Conservation (phyloP, 2,797 vertebrate genomes). For the Gambusia yucatana region DNA sequence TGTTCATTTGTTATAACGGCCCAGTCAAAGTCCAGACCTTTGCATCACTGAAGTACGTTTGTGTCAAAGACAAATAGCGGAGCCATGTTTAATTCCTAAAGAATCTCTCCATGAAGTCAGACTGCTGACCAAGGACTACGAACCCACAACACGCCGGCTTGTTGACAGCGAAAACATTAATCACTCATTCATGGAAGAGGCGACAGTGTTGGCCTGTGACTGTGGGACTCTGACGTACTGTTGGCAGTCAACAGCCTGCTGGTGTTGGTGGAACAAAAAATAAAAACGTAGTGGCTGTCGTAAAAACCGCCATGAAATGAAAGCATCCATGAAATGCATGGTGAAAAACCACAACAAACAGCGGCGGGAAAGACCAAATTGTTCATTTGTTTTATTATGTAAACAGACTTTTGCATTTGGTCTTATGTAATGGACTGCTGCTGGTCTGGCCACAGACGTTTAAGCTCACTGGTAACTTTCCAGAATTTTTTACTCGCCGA, state of each 20-base stretch:
- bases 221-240: slow-evolving; percentile 18
- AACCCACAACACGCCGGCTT: not conserved
- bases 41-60: not conserved
- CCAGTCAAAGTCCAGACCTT: not conserved
- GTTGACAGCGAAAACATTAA: slow-evolving; percentile 28
- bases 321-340: not conserved
- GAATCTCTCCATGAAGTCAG: not conserved
- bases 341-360: slow-evolving; percentile 1
- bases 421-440: not conserved
- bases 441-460: not conserved
- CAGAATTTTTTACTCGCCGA: not conserved
- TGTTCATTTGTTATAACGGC: not conserved
- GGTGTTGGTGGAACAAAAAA: slow-evolving; percentile 22
- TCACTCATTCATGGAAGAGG: slow-evolving; percentile 50
- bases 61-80: not conserved
- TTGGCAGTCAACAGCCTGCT: slow-evolving; percentile 50
- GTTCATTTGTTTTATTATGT: slow-evolving; percentile 8
- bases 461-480: not conserved
- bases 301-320: slow-evolving; percentile 27
- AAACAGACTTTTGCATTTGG: slow-evolving; percentile 27
- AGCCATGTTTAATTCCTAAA: not conserved
- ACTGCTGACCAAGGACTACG: not conserved
- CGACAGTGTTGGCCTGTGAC: slow-evolving; percentile 12
- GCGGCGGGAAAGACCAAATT: not conserved
- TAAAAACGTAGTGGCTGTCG: slow-evolving; percentile 11